A percentile compares a stretch with the other conserved stretches of the same genome.
Conservation (phyloP, 2,113 vertebrate species). For the Aramus guarauna region DNA sequence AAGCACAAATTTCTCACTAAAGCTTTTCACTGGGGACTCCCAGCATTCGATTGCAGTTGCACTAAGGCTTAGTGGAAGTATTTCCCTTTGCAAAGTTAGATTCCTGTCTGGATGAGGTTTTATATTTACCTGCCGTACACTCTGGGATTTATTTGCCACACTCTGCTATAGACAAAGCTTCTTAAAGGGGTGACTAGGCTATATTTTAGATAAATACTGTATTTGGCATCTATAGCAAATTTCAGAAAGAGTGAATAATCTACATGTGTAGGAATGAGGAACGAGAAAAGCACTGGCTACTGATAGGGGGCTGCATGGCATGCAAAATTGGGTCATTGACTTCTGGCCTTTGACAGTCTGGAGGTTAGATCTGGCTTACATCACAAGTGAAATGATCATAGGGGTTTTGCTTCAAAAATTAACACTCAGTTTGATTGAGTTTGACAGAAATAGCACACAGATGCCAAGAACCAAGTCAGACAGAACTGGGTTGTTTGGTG, state of each 20-base stretch:
- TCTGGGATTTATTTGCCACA: neutral
- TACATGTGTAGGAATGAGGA: neutral
- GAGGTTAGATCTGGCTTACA: conserved; percentile 82
- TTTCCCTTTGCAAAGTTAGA: neutral
- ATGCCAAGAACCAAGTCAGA: conserved; percentile 79
- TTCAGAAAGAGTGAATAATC: neutral
- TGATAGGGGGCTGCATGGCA: conserved; percentile 52
- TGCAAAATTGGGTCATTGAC: conserved; percentile 82
- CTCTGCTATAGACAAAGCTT: neutral
- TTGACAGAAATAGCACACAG: conserved; percentile 81
- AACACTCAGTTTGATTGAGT: conserved; percentile 79
- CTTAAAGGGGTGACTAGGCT: neutral
- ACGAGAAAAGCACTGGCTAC: neutral
- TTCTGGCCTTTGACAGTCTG: conserved; percentile 75
- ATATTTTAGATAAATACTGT: neutral
- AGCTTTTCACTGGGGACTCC: neutral
- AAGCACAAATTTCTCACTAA: neutral
- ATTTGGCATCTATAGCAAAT: neutral
- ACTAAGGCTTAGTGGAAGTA: neutral
- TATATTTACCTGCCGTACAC: neutral
- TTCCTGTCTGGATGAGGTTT: neutral
- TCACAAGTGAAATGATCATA: conserved; percentile 81
- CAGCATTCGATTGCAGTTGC: neutral
- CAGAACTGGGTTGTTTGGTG: conserved; percentile 74
- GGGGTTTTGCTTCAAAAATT: conserved; percentile 81